Evolutionary conservation across 2,113 vertebrate genomes (phyloP).

Genomic region (rabbit (Oryctolagus cuniculus)): mOryCun1.1 NC_091432.1:104843001-104843500

Average conservation of each 20-base stretch:
- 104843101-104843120: background rate
- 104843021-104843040: background rate
- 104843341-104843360: constrained; percentile 17
- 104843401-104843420: constrained; percentile 52
- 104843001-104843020: background rate
- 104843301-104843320: background rate
- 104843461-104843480: background rate
- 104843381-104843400: constrained; percentile 53
- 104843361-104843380: constrained; percentile 58
- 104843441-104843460: constrained; percentile 5
- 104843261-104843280: background rate
- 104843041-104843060: background rate
- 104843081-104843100: background rate
- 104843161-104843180: background rate
- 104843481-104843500: background rate
- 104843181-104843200: background rate
- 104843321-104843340: constrained; percentile 30
- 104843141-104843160: background rate
- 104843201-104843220: constrained; percentile 20
- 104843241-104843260: background rate
- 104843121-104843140: background rate
- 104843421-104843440: constrained; percentile 54
- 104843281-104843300: background rate
- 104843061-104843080: background rate
- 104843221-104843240: background rate